Evolutionary conservation across 2,113 vertebrate species (phyloP).

Genomic region (Balaenoptera acutorostrata): DNA sequence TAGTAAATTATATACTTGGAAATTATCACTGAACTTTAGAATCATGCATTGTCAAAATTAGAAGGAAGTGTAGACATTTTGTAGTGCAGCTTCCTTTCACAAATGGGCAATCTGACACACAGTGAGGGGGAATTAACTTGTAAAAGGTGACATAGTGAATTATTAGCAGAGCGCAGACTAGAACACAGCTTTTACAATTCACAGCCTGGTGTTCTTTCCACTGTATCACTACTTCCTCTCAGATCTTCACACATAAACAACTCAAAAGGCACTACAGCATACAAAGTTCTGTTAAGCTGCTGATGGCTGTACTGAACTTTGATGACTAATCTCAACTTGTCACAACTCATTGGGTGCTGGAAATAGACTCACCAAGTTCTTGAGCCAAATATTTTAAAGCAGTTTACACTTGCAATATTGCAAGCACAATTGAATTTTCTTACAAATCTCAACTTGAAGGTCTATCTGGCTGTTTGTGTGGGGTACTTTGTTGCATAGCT

Average conservation of each 20-base stretch:
- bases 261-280: neutral
- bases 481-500: neutral
- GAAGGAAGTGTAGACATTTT: neutral
- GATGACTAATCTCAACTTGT: slow-evolving; percentile 35
- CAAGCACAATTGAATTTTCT: slow-evolving; percentile 34
- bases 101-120: neutral
- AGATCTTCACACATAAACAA: neutral
- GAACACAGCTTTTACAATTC: neutral
- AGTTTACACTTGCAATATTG: slow-evolving; percentile 7
- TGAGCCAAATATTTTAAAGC: slow-evolving; percentile 1
- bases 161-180: neutral
- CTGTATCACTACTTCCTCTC: neutral
- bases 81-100: neutral
- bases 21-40: neutral
- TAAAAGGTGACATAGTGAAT: neutral
- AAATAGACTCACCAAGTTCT: neutral
- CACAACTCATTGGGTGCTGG: neutral
- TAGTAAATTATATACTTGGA: neutral
- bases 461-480: neutral
- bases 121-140: neutral
- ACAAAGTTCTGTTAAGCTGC: neutral
- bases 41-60: neutral
- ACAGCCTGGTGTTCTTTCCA: neutral
- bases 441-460: neutral
- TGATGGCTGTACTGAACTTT: slow-evolving; percentile 23